Base-by-base conservation (phyloP, 1,140 invertebrate species). In the Hestina assimilis region DNA sequence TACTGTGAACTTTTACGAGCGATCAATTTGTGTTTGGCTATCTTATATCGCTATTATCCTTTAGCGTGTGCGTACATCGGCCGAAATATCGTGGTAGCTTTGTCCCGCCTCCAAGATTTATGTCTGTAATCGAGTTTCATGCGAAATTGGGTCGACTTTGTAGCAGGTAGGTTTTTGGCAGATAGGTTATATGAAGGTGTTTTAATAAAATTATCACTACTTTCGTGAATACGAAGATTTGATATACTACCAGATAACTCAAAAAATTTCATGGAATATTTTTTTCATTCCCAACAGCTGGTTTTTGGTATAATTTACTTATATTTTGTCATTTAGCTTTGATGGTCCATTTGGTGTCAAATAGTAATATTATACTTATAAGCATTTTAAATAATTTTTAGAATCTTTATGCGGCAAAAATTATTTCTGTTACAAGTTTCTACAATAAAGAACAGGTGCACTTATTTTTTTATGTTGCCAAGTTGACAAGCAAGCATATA, bases 41-140 rank as follows among this genome's bases (percentile, higher is more conserved):
- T 72, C 69, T 41, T 35, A 59, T 67, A 72, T 63, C 69, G 26
- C 66, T 58, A 67, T 72, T 75, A 71, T 65, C 61, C 64, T 41
- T 65, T 67, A 72, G 72, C 69, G 69, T 66, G 60, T 69, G 47
- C 65, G 58, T 63, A 60, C 56, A 65, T 55, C 59, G 31, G 55
- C 61, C 56, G 55, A 62, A 66, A 71, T 66, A 58, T 47, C 64
- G 29, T 66, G 65, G 67, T 61, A 66, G 61, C 66, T 40, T 31
- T 69, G 72, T 61, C 69, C 56, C 74, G 71, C 71, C 74, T 53
- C 46, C 45, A 11, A 40, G 63, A 74, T 72, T 72, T 68, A 72
- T 68, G 69, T 40, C 33, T 31, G 46, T 50, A 59, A 65, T 67
- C 58, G 64, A 61, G 43, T 63, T 62, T 20, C 21, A 38, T 14